These are phyloP conservation scores for Pararge aegeria DNA, from an alignment of 1,140 invertebrate species.

Conservation along the genomic window DNA sequence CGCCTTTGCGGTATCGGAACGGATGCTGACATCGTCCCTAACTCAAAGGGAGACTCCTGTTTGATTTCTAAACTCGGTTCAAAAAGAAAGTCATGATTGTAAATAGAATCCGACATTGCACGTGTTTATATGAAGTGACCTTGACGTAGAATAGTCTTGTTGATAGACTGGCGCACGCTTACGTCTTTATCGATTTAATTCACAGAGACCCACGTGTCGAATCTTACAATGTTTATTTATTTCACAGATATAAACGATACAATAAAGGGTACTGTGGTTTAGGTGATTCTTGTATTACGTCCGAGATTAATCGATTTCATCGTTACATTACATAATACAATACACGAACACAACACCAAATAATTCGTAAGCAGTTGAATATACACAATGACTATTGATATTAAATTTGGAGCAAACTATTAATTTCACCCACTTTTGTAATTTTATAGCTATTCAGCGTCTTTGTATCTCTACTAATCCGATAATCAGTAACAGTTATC, in stretches of 20 bases:
- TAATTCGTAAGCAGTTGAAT: slow-evolving; percentile 59
- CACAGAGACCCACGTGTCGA: slow-evolving; percentile 68
- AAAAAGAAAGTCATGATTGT: slow-evolving; percentile 80
- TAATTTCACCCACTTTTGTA: slow-evolving; percentile 22
- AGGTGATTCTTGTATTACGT: slow-evolving; percentile 27
- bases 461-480: slow-evolving; percentile 13
- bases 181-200: slow-evolving; percentile 75
- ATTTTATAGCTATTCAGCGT: neutral
- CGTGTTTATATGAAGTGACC: slow-evolving; percentile 73
- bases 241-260: slow-evolving; percentile 32
- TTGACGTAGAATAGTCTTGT: slow-evolving; percentile 73
- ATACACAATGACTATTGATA: slow-evolving; percentile 74
- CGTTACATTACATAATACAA: slow-evolving; percentile 67
- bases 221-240: slow-evolving; percentile 65
- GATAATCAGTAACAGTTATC: slow-evolving; percentile 16
- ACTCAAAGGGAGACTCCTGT: slow-evolving; percentile 72
- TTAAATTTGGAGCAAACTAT: slow-evolving; percentile 47
- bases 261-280: slow-evolving; percentile 20
- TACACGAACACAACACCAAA: slow-evolving; percentile 47
- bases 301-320: slow-evolving; percentile 39
- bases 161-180: slow-evolving; percentile 74
- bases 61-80: slow-evolving; percentile 78
- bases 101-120: slow-evolving; percentile 81
- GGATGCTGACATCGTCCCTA: slow-evolving; percentile 77
- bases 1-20: slow-evolving; percentile 81